Base-by-base conservation (phyloP, 2,797 vertebrate genomes). In the Microctenopoma stevenorrisi region DNA sequence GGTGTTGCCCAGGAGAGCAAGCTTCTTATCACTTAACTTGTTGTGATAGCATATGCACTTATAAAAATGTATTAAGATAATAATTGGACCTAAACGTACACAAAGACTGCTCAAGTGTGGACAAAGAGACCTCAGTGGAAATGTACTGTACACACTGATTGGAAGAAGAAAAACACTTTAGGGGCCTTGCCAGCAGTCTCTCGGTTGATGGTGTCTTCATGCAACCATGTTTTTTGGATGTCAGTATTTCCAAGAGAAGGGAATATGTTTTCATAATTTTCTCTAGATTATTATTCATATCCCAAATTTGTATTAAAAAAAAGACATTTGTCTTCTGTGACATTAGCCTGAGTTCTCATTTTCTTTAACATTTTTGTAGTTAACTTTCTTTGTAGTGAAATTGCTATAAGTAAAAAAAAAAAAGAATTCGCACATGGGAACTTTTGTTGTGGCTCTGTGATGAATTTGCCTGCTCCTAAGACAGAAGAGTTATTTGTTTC, bases 21-120 rank as follows among this genome's bases (percentile, higher is more conserved):
- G 52, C 59, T 78, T 81, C 67, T 74, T 58, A 75, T 84, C 76
- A 76, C 74, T 81, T 71, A 79, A 77, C 18, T 64, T 76, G 53
- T 79, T 67, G 60, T 69, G 56, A 75, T 58, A 71, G 79, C 58
- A 60, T 84, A 86, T 86, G 90, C 83, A 88, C 86, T 86, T 83
- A 87, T 53, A 79, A 48, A 25, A 48, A 22, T 11, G 10, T 48
- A 42, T 10, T 48, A 25, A 76, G 53, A 54, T 72, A 74, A 61
- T 50, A 47, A 52, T 28, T 70, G 77, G 58, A 88, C 47, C 51
- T 64, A 59, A 75, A 67, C 16, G 13, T 2, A 30, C 5, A 26
- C 55, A 68, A 12, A 74, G 76, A 79, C 76, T 76, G 71, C 51
- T 72, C 18, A 30, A 47, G 74, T 64, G 72, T 74, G 82, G 59